Conservation (phyloP, 2,888 invertebrate genomes). For the Eristalis tenax region DNA sequence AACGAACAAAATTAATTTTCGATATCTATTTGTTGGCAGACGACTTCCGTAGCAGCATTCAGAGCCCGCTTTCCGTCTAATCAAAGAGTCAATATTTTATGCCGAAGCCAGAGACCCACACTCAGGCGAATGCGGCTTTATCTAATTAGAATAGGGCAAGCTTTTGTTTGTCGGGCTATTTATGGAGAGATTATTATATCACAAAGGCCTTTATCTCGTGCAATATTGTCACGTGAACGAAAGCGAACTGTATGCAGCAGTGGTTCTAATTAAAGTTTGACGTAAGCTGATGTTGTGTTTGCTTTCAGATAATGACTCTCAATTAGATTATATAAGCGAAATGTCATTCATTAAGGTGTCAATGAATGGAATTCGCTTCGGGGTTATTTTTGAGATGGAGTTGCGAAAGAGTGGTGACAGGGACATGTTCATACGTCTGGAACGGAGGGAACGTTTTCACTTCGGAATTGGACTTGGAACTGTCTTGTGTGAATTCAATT, state of each 20-base stretch:
- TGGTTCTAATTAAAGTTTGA: slow-evolving; percentile 28
- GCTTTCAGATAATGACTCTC: neutral
- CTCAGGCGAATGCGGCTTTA: neutral
- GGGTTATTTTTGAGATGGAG: neutral
- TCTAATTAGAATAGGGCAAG: slow-evolving; percentile 19
- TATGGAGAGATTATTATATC: neutral
- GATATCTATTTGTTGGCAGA: slow-evolving; percentile 20
- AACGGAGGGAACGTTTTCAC: neutral
- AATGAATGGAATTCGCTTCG: slow-evolving; percentile 17
- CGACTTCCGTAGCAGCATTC: slow-evolving; percentile 17
- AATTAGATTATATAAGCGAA: slow-evolving; percentile 10
- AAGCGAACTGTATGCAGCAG: neutral
- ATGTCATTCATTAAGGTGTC: slow-evolving; percentile 22
- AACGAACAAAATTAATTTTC: slow-evolving; percentile 24
- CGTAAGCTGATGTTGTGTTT: neutral
- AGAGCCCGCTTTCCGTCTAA: neutral
- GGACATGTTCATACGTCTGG: no score
- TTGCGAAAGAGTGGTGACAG: neutral
- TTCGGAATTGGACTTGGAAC: neutral
- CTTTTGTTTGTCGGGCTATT: neutral
- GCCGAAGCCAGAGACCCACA: neutral
- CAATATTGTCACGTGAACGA: slow-evolving; percentile 32
- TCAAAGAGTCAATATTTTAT: slow-evolving; percentile 15
- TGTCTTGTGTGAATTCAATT: neutral
- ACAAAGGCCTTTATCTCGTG: slow-evolving; percentile 27